phyloP scores from a whole-genome alignment of 2,888 invertebrate species.

The Nephrocerus scutellatus region DNA sequence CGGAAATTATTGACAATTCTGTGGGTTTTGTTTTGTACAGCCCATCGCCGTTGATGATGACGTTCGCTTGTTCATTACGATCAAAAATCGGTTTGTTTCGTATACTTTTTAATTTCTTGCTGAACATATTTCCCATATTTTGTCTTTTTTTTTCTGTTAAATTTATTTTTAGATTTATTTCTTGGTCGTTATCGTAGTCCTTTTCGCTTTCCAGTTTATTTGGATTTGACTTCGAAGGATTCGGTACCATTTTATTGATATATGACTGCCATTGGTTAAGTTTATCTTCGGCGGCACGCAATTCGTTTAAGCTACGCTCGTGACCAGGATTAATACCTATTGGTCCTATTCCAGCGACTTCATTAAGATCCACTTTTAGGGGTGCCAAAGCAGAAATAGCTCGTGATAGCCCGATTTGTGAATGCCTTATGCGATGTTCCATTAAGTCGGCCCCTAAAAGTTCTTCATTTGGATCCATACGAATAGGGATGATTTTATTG shows the following conservation, averaged over 20 bases:
- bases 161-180: conserved; percentile 23
- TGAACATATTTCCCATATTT: conserved; percentile 28
- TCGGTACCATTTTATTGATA: conserved; percentile 35
- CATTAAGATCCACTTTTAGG: conserved; percentile 50
- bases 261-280: conserved; percentile 43
- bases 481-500: conserved; percentile 69
- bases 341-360: conserved; percentile 38
- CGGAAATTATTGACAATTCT: conserved; percentile 31
- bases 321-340: conserved; percentile 64
- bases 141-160: conserved; percentile 21
- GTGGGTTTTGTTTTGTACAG: conserved; percentile 33
- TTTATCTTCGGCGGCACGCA: conserved; percentile 43
- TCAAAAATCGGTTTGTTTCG: conserved; percentile 21
- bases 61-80: conserved; percentile 20
- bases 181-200: conserved; percentile 12
- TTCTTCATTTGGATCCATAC: conserved; percentile 81
- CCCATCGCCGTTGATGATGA: conserved; percentile 20
- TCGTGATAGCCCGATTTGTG: conserved; percentile 59
- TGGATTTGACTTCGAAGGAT: conserved; percentile 20
- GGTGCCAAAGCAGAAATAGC: conserved; percentile 68
- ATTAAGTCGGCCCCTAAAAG: conserved; percentile 82
- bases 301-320: conserved; percentile 38
- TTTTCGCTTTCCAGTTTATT: conserved; percentile 8
- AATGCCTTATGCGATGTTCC: conserved; percentile 75
- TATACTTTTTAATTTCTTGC: conserved; percentile 29